Conservation (phyloP, 2,113 vertebrate genomes). For the Etheostoma cragini region DNA sequence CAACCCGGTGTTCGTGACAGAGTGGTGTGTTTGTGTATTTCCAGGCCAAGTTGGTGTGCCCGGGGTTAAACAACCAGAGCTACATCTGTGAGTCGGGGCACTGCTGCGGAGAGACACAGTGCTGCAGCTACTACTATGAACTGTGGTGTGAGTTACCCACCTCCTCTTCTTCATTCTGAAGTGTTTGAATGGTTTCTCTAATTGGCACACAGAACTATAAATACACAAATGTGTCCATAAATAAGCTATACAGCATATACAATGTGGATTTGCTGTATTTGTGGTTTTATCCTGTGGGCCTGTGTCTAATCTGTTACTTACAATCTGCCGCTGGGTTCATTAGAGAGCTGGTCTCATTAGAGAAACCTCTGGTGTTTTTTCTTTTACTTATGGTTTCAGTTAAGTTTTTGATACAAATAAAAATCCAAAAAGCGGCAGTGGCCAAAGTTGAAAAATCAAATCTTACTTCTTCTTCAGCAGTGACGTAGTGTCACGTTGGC, state of each 20-base stretch:
- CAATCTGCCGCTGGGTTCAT: background rate
- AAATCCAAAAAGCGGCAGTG: too few relatives aligned
- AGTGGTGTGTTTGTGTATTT: slow-evolving; percentile 43
- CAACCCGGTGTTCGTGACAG: background rate
- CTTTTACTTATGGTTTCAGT: too few relatives aligned
- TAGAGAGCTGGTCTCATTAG: too few relatives aligned
- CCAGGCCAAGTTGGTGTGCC: slow-evolving; percentile 90
- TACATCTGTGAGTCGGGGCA: slow-evolving; percentile 94
- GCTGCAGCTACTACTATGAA: slow-evolving; percentile 97
- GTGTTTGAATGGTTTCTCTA: background rate
- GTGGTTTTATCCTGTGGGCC: background rate
- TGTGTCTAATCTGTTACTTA: background rate
- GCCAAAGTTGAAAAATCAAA: background rate
- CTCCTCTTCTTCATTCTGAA: background rate
- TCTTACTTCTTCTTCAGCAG: background rate
- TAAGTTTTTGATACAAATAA: too few relatives aligned
- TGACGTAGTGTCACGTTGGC: background rate
- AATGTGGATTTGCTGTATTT: background rate
- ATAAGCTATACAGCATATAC: background rate
- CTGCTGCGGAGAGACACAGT: slow-evolving; percentile 95
- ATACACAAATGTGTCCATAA: background rate
- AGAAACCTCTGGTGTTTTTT: background rate
- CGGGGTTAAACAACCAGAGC: slow-evolving; percentile 93
- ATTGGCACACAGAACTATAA: background rate
- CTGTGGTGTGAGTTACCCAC: slow-evolving; percentile 93